Base-by-base conservation (phyloP, 2,797 vertebrate species). In the Danio albolineatus region DNA sequence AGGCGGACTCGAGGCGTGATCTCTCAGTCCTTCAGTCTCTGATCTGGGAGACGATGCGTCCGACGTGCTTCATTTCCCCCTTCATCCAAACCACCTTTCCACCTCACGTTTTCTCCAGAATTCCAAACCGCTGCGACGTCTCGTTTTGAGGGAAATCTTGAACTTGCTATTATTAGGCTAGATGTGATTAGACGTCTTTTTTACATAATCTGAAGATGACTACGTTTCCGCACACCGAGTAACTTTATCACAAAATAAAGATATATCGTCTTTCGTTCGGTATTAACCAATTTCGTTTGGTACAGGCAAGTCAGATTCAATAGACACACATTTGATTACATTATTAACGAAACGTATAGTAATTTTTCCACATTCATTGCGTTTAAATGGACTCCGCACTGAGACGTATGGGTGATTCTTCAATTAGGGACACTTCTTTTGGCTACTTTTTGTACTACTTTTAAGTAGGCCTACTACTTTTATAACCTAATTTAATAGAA, bases 1-100 rank as follows among this genome's bases (percentile, higher is more conserved):
- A 85, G 91, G 95, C 89, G 79, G 87, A 94, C 93, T 95, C 90
- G 90, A 94, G 94, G 93, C 91, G 90, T 91, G 91, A 91, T 85
- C 73, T 86, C 82, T 86, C 83, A 76, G 73, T 76, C 73, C 54
- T 60, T 64, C 69, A 54, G 57, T 79, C 59, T 78, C 79, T 86
- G 83, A 81, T 78, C 77, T 79, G 16, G 81, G 44, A 84, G 61
- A 54, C 62, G 66, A 81, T 43, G 60, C 70, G 84, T 83, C 74
- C 86, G 76, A 65, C 81, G 54, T 82, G 71, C 78, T 43, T 79
- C 51, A 64, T 67, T 46, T 6, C 10, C 8, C 17, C 14, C 12
- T 17, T n/a, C 21, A 48, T 65, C 17, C 14, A 16, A 46, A 41
- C 36, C 57, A 38, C 38, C 7, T 61, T 41, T 44, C 48, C 64